Percentiles rank a stretch among this genome's conserved stretches.
These are phyloP conservation scores for Cataglyphis rosenhaueri DNA, from an alignment of 2,888 invertebrate genomes.

Conservation along the genomic window DNA sequence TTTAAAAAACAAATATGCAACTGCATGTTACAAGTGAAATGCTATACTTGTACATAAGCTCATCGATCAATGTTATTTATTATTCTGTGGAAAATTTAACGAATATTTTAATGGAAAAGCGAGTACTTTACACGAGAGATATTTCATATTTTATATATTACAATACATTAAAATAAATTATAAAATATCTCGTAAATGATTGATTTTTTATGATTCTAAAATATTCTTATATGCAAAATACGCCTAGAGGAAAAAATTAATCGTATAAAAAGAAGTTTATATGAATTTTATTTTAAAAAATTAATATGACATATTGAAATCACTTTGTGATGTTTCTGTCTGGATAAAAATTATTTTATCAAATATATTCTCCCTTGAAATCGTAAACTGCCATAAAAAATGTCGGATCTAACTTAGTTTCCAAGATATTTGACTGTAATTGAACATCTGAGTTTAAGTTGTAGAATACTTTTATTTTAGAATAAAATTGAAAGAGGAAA, in stretches of 20 bases:
- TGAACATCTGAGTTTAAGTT: neutral
- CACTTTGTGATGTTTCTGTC: neutral
- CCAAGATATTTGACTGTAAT: neutral
- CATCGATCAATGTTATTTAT: constrained; percentile 5
- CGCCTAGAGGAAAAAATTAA: neutral
- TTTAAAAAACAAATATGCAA: constrained; percentile 1
- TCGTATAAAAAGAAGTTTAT: neutral
- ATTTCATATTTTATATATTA: neutral
- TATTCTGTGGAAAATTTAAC: constrained; percentile 5
- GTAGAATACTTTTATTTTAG: neutral
- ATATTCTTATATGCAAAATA: neutral
- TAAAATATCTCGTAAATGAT: neutral
- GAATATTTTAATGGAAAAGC: constrained; percentile 5
- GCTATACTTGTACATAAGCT: neutral
- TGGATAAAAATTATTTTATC: neutral
- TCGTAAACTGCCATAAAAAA: neutral
- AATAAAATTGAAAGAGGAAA: neutral
- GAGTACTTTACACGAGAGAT: neutral
- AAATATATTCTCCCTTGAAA: neutral
- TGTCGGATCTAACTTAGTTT: neutral
- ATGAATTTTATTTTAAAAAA: neutral
- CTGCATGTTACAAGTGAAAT: neutral
- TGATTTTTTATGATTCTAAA: constrained; percentile 5
- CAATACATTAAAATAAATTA: neutral
- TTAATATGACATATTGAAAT: neutral